Evolutionary conservation across 2,113 vertebrate species (phyloP), one percentile per base, ranked within the genome.

Genomic region (Dromaius novaehollandiae): DNA sequence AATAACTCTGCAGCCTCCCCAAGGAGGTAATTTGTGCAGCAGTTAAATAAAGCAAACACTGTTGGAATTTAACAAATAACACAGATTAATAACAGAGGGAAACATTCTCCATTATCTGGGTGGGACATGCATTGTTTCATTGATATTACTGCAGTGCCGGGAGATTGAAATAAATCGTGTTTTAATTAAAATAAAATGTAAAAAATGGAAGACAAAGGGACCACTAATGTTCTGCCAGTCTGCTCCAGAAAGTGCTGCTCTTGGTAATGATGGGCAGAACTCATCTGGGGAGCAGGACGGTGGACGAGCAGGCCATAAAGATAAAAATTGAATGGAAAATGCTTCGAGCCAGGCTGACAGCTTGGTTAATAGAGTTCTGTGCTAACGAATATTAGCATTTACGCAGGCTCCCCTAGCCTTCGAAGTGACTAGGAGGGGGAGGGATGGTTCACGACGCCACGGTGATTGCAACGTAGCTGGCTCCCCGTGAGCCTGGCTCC

Each of bases 51-150:
- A 93, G 73, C 17, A 92, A 81, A 95, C n/a, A 71, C 65, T 55
- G 51, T 4, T 84, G 87, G 51, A 94, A 92, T 74, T 86, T 92
- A 53, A 90, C 64, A 92, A 90, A 89, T 78, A 95, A 83, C 26
- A 20, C 5, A 46, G 60, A 94, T 40, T 92, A 86, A 68, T 82
- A 21, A 87, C 14, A 74, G 50, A 36, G 63, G 34, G 30, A 84
- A 66, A 34, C 19, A 53, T 84, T 74, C 10, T 70, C 42, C 51
- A 56, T 86, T 89, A 63, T 65, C 56, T 74, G 77, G 9, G 42
- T 66, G 36, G 68, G 79, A 88, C 17, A 78, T 21, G 36, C 11
- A 36, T 44, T 66, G 25, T 58, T 86, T 92, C 73, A 42, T 4
- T 79, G 38, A 68, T 60, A 63, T 8, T 66, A 24, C 26, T 79